Conservation (phyloP, 2,113 vertebrate species). For the Microtus richardsoni region DNA sequence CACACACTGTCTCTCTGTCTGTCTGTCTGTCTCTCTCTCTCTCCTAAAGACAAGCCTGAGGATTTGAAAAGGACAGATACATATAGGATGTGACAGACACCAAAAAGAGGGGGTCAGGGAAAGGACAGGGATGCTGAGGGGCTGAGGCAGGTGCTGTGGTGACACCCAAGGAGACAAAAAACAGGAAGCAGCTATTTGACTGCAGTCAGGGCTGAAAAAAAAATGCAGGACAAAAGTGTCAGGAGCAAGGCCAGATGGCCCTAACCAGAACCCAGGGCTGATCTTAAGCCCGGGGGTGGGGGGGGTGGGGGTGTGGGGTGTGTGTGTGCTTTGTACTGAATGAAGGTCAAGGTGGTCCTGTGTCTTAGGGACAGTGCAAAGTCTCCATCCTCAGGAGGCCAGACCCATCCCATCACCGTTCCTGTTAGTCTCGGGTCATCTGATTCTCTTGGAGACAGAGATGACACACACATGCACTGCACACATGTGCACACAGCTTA, state of each 20-base stretch:
- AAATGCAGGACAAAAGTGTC: background rate
- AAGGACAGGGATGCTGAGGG: slow-evolving; percentile 17
- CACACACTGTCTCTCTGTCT: too few species aligned
- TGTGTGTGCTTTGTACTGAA: background rate
- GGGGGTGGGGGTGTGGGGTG: too few species aligned
- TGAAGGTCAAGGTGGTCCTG: background rate
- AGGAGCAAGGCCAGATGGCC: background rate
- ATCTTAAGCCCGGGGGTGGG: background rate
- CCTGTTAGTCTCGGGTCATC: background rate
- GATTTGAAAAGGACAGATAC: background rate
- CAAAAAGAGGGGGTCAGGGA: background rate
- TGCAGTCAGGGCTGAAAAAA: background rate
- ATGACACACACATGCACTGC: background rate
- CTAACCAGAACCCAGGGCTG: slow-evolving; percentile 10
- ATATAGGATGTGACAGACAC: slow-evolving; percentile 18
- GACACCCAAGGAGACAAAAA: background rate
- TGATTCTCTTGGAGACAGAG: background rate
- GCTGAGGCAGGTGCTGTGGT: background rate
- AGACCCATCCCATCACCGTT: background rate
- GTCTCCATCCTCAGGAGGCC: background rate
- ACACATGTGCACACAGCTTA: background rate
- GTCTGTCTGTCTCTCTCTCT: too few species aligned
- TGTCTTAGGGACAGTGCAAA: background rate
- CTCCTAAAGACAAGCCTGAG: slow-evolving; percentile 5
- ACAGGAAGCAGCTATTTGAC: background rate